phyloP scores from a whole-genome alignment of 2,113 vertebrate genomes.

The Tichodroma muraria region DNA sequence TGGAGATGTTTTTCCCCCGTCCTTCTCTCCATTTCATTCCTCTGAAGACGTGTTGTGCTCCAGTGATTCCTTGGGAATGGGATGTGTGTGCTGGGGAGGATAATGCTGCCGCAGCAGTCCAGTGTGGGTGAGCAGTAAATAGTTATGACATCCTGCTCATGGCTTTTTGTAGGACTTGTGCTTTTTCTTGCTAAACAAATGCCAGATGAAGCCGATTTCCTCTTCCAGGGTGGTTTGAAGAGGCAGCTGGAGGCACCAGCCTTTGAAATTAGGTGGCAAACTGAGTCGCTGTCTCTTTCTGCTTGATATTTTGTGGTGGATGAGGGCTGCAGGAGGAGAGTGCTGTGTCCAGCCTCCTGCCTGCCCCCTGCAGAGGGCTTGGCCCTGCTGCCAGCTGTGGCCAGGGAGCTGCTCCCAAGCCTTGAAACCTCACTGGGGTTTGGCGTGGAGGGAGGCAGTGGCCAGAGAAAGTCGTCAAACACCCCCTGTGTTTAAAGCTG shows the following conservation, averaged over 20 bases:
- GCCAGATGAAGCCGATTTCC: neutral
- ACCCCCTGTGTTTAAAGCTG: neutral
- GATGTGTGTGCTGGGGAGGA: neutral
- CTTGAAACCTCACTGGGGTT: neutral
- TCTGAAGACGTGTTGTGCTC: neutral
- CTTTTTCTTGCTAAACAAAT: neutral
- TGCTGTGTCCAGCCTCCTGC: neutral
- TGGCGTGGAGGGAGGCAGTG: neutral
- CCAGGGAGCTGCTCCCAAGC: neutral
- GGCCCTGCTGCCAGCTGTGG: neutral
- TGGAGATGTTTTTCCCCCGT: neutral
- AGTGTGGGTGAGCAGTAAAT: neutral
- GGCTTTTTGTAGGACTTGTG: neutral
- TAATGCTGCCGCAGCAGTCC: neutral
- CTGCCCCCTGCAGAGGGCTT: neutral
- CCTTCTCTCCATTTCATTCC: neutral
- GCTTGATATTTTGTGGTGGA: neutral
- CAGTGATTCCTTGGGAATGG: neutral
- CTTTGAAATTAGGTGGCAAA: constrained; percentile 43
- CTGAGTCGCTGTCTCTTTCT: neutral
- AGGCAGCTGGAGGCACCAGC: constrained; percentile 35
- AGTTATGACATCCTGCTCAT: neutral
- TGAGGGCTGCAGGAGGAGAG: neutral
- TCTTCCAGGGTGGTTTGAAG: neutral
- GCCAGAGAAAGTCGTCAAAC: neutral